phyloP scores from a whole-genome alignment of 2,797 vertebrate genomes.

The Ciconia nigra region DNA sequence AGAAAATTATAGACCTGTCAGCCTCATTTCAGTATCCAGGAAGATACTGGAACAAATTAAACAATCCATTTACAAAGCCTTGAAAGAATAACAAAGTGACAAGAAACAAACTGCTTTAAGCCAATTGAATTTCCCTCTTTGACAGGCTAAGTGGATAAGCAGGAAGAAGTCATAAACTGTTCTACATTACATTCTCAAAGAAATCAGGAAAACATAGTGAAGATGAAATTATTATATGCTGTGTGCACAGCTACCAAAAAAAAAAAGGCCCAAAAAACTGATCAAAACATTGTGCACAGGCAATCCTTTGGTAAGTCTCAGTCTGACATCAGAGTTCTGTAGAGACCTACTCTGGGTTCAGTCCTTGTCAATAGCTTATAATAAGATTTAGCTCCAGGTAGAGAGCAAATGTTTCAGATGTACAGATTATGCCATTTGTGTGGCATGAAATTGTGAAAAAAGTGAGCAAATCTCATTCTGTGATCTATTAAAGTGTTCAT shows the following conservation, averaged over 20 bases:
- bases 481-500: neutral
- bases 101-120: neutral
- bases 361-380: neutral
- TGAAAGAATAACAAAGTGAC: neutral
- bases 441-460: neutral
- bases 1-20: neutral
- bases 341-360: neutral
- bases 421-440: neutral
- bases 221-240: neutral
- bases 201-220: neutral
- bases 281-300: neutral
- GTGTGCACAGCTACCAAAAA: neutral
- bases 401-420: neutral
- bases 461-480: neutral
- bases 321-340: neutral
- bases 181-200: neutral
- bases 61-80: neutral
- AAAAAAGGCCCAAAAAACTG: rapidly evolving
- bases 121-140: neutral
- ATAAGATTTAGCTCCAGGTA: neutral
- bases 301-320: neutral
- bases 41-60: neutral
- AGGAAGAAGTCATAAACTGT: neutral
- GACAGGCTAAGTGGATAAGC: neutral
- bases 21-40: neutral